These are phyloP conservation scores for Catharus bicknelli DNA, from an alignment of 2,113 vertebrate species.

Conservation along the genomic window DNA sequence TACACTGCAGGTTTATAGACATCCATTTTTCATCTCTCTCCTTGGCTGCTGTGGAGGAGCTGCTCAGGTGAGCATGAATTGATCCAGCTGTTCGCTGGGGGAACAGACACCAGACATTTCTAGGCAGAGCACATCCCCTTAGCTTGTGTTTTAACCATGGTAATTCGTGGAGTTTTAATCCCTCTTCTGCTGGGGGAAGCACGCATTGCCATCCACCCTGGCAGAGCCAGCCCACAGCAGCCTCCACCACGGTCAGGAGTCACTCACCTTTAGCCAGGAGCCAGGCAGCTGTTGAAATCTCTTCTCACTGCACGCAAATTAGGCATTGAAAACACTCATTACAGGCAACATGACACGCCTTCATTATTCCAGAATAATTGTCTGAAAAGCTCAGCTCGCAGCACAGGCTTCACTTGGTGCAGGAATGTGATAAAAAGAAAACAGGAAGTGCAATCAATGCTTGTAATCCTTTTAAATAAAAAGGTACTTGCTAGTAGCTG, in stretches of 20 bases:
- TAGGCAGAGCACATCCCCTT: background rate
- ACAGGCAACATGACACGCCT: constrained; percentile 45
- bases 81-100: background rate
- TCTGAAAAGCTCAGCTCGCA: constrained; percentile 32
- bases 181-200: background rate
- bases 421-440: constrained; percentile 57
- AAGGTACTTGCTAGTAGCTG: constrained; percentile 60
- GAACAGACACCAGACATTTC: background rate
- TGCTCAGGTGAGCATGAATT: background rate
- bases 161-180: constrained; percentile 49
- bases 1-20: background rate
- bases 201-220: background rate
- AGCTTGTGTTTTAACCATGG: background rate
- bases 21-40: background rate
- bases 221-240: constrained; percentile 13
- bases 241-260: background rate
- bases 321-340: constrained; percentile 55
- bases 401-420: constrained; percentile 39
- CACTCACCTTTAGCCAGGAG: constrained; percentile 35
- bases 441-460: constrained; percentile 39
- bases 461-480: constrained; percentile 64
- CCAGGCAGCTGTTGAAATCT: constrained; percentile 27
- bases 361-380: constrained; percentile 56
- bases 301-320: constrained; percentile 1
- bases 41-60: background rate